A percentile compares a stretch with the other conserved stretches of the same genome.
Evolutionary conservation across 1,140 invertebrate genomes (phyloP).

Genomic region (Megalonaias nervosa): DNA sequence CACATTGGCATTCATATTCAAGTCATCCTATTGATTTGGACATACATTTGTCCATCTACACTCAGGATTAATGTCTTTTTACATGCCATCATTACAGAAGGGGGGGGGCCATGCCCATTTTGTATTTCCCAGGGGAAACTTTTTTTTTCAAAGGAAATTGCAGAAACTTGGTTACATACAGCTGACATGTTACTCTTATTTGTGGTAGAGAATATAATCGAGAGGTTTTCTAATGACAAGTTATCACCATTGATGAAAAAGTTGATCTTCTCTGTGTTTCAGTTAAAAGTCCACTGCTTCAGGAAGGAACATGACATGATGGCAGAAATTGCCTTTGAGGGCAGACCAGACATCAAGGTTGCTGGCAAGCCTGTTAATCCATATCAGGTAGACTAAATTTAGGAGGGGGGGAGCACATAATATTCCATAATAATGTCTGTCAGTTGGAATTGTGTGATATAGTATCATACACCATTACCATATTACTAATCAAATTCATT

Average conservation of each 20-base stretch:
- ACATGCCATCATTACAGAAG: not conserved
- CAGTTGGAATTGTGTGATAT: too few relatives aligned
- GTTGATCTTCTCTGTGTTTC: conserved; percentile 18
- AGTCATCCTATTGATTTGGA: too few relatives aligned
- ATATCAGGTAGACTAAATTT: conserved; percentile 52
- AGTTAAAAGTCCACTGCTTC: conserved; percentile 54
- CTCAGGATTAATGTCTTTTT: too few relatives aligned
- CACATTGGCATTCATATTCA: too few relatives aligned
- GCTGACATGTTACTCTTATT: not conserved
- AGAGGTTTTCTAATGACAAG: not conserved
- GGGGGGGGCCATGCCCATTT: not conserved
- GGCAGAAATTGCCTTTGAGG: conserved; percentile 53
- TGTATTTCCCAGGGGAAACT: not conserved
- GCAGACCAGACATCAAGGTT: conserved; percentile 59
- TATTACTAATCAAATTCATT: too few relatives aligned
- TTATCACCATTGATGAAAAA: not conserved
- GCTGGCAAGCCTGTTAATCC: conserved; percentile 60
- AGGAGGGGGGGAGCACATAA: too few relatives aligned
- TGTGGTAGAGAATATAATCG: not conserved
- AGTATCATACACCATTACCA: too few relatives aligned
- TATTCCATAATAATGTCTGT: too few relatives aligned
- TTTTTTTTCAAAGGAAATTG: not conserved
- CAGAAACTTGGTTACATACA: not conserved
- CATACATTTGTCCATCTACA: too few relatives aligned
- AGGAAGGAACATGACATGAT: conserved; percentile 57